Base-by-base conservation (phyloP, 1,140 invertebrate species). In the Calosoma granatense region DNA sequence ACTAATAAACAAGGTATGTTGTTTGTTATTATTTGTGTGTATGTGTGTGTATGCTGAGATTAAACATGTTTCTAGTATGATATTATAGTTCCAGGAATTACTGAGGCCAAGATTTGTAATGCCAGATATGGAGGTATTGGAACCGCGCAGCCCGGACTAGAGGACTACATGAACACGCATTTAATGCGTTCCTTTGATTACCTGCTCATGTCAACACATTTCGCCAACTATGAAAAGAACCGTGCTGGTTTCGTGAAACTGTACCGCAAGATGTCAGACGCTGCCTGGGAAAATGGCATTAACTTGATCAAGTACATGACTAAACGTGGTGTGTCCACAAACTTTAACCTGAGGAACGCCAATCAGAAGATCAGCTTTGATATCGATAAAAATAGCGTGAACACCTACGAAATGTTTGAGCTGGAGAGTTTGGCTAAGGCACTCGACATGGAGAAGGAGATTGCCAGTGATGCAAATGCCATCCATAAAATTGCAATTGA, bases 181-280 rank as follows among this genome's bases (percentile, higher is more conserved):
- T 72, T 91, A 51, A 74, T 78, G 26, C 73, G 78, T 14, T 89
- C 85, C 11, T 88, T 85, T 59, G 80, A 89, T 56, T 89, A 83
- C 60, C 72, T 91, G 14, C 68, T 89, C 1, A 79, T 88, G 72
- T 80, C 87, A 6, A 82, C 84, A 1, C 81, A 87, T 69, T 92
- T 88, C 71, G 83, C 82, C 52, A 88, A 86, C 63, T 90, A 85
- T 67, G 79, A 86, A 64, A 81, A 80, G 51, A 85, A 88, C 70
- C 76, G 89, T 36, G 76, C 77, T 22, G 89, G 89, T 11, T 91
- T 92, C 71, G 79, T 81, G 60, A 83, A 81, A 65, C 72, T 89
- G 11, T 90, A 87, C 71, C 77, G 80, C 54, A 81, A 83, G 60
- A 67, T 88, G 6, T 87, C 88, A 1, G 88, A 92, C 60, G 68